Percentiles rank a stretch among this genome's conserved stretches.
These are phyloP conservation scores for Dioctria rufipes DNA, from an alignment of 2,888 invertebrate species.

Conservation along the genomic window DNA sequence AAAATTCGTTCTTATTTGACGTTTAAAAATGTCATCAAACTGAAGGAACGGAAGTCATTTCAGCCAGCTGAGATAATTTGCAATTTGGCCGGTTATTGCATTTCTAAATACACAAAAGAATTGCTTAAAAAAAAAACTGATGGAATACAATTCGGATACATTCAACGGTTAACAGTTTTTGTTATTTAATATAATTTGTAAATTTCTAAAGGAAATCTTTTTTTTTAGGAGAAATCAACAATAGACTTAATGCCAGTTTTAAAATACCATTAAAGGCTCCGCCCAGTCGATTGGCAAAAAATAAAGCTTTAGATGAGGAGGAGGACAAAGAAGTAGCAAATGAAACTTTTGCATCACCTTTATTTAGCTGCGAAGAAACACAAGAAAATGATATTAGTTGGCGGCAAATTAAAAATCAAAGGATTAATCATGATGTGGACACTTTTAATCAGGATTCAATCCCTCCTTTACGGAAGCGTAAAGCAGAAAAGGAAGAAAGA, in stretches of 20 bases:
- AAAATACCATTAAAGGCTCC: constrained; percentile 47
- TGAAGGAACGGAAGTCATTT: constrained; percentile 12
- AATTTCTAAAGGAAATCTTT: not conserved
- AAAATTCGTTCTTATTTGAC: too few relatives aligned
- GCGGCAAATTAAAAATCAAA: not conserved
- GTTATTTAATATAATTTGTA: not conserved
- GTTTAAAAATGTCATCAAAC: constrained; percentile 26
- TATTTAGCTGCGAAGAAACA: constrained; percentile 29
- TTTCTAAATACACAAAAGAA: not conserved
- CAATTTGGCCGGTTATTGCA: not conserved
- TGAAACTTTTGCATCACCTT: constrained; percentile 46
- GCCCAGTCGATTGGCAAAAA: not conserved
- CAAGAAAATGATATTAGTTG: not conserved
- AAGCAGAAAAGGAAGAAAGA: constrained; percentile 26
- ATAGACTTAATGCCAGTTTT: constrained; percentile 25
- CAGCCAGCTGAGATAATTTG: too few relatives aligned
- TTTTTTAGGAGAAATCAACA: constrained; percentile 37
- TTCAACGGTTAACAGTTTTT: constrained; percentile 14
- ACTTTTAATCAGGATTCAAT: not conserved
- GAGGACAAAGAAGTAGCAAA: not conserved
- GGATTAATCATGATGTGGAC: not conserved
- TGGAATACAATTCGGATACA: constrained; percentile 24
- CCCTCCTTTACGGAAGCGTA: constrained; percentile 6
- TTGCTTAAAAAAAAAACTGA: not conserved
- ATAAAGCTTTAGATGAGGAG: not conserved